Percentiles rank a stretch among this genome's conserved stretches.
Conservation (phyloP, 1,140 invertebrate species). For the Trissolcus basalis region DNA sequence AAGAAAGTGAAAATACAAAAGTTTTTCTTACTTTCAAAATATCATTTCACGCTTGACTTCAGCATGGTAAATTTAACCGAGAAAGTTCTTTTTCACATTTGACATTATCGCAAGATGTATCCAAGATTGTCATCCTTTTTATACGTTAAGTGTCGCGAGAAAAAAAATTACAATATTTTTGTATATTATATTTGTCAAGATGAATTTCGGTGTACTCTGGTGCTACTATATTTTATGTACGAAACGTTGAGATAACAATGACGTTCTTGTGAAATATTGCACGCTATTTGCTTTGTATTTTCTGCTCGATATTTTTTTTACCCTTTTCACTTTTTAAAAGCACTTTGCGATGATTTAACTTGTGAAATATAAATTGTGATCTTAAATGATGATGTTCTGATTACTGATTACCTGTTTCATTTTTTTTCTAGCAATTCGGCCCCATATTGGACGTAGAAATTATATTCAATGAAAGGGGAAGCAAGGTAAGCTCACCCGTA, state of each 20-base stretch:
- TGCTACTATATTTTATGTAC: constrained; percentile 8
- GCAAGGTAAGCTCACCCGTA: constrained; percentile 89
- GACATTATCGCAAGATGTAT: no score
- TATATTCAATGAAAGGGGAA: constrained; percentile 99
- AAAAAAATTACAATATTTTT: constrained; percentile 15
- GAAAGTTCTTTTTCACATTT: no score
- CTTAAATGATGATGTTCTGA: neutral
- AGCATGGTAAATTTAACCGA: no score
- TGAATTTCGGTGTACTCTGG: neutral
- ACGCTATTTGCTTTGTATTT: constrained; percentile 14
- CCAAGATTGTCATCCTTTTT: no score
- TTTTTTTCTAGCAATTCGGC: constrained; percentile 94
- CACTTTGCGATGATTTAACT: no score
- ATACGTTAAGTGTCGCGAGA: no score
- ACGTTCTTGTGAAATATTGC: constrained; percentile 14
- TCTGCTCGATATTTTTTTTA: neutral
- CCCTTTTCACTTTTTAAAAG: no score
- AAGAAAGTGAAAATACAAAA: neutral
- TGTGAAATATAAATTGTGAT: constrained; percentile 4
- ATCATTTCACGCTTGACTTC: no score
- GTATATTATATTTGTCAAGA: constrained; percentile 8
- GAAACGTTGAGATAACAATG: constrained; percentile 6
- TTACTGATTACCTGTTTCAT: neutral
- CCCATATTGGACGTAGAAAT: constrained; percentile 99
- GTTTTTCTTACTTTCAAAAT: neutral